Conservation (phyloP, 2,113 vertebrate species). For the Neotoma lepida region DNA sequence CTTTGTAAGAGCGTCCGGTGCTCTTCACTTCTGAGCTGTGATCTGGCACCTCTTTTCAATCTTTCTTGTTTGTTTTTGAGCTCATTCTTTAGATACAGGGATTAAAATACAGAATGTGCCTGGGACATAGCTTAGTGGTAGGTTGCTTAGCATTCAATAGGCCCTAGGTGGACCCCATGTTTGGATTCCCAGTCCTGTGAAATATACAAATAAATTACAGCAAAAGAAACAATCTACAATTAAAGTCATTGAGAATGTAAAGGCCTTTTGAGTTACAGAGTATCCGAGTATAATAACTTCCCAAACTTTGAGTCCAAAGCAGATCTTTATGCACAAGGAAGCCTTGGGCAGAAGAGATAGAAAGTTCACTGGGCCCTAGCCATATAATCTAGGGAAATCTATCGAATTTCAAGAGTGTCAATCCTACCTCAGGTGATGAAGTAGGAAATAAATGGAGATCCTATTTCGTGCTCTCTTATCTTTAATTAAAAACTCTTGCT, state of each 20-base stretch:
- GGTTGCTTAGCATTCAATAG: not conserved
- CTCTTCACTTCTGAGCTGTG: not conserved
- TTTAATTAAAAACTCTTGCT: constrained; percentile 43
- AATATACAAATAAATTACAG: not conserved
- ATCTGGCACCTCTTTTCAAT: not conserved
- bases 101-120: not conserved
- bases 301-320: not conserved
- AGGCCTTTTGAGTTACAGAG: not conserved
- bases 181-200: not conserved
- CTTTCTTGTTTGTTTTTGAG: not conserved
- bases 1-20: not conserved
- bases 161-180: not conserved
- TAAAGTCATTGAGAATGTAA: not conserved
- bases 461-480: not conserved
- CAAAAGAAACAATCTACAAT: not conserved
- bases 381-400: not conserved
- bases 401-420: not conserved
- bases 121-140: too few species aligned
- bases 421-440: not conserved
- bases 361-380: not conserved
- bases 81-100: not conserved
- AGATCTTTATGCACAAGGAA: not conserved
- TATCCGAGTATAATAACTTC: not conserved
- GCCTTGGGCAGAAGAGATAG: not conserved
- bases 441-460: not conserved